phyloP scores from a whole-genome alignment of 2,888 invertebrate species.

The Dermolepida albohirtum region DNA sequence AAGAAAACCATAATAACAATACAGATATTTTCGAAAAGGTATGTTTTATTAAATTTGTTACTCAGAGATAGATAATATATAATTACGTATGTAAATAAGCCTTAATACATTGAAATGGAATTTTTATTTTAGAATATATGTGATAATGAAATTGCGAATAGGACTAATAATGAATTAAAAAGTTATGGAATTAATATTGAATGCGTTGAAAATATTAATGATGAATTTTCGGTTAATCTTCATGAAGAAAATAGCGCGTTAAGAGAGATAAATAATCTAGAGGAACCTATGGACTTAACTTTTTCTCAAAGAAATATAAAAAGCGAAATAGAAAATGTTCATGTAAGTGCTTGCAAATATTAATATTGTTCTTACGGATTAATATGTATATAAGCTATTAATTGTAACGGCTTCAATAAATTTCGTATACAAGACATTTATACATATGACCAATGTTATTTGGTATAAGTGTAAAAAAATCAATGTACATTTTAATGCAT shows the following conservation, averaged over 20 bases:
- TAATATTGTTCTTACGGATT: no score
- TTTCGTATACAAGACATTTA: no score
- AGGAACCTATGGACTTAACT: conserved; percentile 49
- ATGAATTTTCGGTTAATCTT: neutral
- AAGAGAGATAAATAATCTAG: conserved; percentile 2
- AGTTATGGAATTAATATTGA: no score
- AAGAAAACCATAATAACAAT: conserved; percentile 45
- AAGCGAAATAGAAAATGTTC: conserved; percentile 18
- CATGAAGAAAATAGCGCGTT: neutral
- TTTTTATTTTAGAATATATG: conserved; percentile 6
- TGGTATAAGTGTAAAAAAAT: no score
- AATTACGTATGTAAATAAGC: neutral
- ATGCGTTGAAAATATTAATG: neutral
- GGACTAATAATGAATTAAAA: neutral
- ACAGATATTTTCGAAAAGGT: conserved; percentile 20
- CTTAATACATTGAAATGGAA: neutral
- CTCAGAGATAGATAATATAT: conserved; percentile 17
- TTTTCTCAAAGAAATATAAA: conserved; percentile 40
- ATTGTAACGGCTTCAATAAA: no score
- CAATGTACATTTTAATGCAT: no score
- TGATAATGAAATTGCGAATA: neutral
- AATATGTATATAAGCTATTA: no score
- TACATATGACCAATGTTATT: no score
- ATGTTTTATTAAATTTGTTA: conserved; percentile 31
- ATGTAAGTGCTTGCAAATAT: conserved; percentile 9